Conservation (phyloP, 2,113 vertebrate species). For the Petrocephalus microphthalmus region DNA sequence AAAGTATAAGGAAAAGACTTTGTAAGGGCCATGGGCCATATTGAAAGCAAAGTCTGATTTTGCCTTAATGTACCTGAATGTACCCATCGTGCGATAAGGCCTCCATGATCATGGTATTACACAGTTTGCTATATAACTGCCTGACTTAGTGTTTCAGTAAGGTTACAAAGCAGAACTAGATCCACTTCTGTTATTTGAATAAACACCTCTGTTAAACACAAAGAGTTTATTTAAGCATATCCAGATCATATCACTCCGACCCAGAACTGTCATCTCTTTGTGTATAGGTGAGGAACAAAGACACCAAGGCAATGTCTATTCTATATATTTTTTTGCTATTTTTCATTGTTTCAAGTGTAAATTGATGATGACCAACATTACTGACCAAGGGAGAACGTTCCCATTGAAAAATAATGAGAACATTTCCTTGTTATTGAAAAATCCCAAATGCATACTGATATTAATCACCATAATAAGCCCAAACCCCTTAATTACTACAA, state of each 20-base stretch:
- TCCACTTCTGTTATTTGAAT: slow-evolving; percentile 14
- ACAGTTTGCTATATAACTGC: not conserved
- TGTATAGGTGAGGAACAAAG: slow-evolving; percentile 11
- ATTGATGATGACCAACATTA: slow-evolving; percentile 30
- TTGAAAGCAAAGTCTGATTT: not conserved
- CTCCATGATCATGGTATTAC: not conserved
- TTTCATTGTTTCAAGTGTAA: slow-evolving; percentile 51
- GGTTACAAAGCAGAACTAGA: not conserved
- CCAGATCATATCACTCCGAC: slow-evolving; percentile 33
- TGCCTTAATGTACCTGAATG: not conserved
- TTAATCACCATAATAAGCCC: slow-evolving; percentile 40
- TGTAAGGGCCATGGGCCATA: not conserved
- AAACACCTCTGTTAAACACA: slow-evolving; percentile 17
- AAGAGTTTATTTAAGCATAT: slow-evolving; percentile 17
- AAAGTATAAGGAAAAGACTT: not conserved
- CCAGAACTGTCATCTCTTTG: slow-evolving; percentile 24
- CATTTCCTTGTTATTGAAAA: slow-evolving; percentile 45
- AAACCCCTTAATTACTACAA: slow-evolving; percentile 37
- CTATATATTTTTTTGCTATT: slow-evolving; percentile 34
- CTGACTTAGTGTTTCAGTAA: not conserved
- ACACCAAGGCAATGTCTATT: not conserved
- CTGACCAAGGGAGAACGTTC: slow-evolving; percentile 53
- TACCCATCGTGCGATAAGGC: not conserved
- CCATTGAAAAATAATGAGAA: slow-evolving; percentile 99
- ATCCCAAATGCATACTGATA: slow-evolving; percentile 42